Percentiles rank a stretch among this genome's conserved stretches.
phyloP scores from a whole-genome alignment of 2,888 invertebrate genomes.

The Tetragnatha montana region DNA sequence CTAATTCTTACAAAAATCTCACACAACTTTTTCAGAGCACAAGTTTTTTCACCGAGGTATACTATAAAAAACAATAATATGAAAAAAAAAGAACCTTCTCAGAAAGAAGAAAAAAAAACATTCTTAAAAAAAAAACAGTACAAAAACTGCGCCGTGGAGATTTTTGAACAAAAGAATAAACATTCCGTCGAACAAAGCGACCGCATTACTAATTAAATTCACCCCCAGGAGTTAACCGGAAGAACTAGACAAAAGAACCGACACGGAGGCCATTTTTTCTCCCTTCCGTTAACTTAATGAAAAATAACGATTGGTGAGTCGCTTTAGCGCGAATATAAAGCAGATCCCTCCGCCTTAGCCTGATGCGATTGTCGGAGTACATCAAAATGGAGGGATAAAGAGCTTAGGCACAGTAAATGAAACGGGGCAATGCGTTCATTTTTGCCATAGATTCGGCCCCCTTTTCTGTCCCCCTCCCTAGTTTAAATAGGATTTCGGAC shows the following conservation, averaged over 20 bases:
- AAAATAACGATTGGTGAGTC: constrained; percentile 55
- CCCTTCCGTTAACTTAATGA: constrained; percentile 38
- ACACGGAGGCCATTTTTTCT: not conserved
- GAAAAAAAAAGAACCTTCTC: not conserved
- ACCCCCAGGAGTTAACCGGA: constrained; percentile 26
- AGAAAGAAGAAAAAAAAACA: not conserved
- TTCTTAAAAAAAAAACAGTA: not conserved
- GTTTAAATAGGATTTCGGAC: constrained; percentile 54
- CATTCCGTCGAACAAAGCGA: constrained; percentile 10
- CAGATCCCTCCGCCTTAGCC: constrained; percentile 33
- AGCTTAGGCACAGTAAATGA: constrained; percentile 43
- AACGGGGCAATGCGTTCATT: constrained; percentile 39
- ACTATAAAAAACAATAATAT: not conserved
- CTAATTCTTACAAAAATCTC: not conserved
- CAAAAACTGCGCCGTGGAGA: not conserved
- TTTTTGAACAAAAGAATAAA: constrained; percentile 14
- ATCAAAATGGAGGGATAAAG: constrained; percentile 42
- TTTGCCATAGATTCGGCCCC: constrained; percentile 13
- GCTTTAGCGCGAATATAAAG: constrained; percentile 56
- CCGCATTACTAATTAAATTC: constrained; percentile 44
- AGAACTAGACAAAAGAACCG: constrained; percentile 44
- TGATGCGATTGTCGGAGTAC: constrained; percentile 43
- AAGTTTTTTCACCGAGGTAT: not conserved
- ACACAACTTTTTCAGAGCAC: not conserved
- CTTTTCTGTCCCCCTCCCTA: constrained; percentile 14